Conservation (phyloP, 1,140 invertebrate species). For the Drosophila oshimai region DNA sequence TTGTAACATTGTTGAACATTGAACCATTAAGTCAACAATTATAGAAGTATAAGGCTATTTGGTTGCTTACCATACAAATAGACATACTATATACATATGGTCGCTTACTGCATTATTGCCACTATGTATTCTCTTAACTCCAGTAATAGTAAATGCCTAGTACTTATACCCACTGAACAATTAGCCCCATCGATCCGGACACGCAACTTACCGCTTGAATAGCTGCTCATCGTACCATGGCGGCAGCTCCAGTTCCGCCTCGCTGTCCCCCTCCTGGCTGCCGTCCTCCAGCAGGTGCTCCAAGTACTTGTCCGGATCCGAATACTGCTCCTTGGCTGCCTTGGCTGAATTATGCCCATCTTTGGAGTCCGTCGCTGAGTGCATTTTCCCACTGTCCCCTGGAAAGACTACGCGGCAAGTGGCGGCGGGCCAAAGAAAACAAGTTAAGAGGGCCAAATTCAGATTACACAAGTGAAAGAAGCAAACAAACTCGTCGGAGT, state of each 20-base stretch:
- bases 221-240: constrained; percentile 85
- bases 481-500: constrained; percentile 21
- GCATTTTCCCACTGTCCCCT: constrained; percentile 45
- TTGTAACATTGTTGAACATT: too few relatives aligned
- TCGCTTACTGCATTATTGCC: background rate
- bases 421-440: constrained; percentile 1
- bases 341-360: constrained; percentile 10
- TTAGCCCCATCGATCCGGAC: background rate
- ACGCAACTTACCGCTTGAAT: constrained; percentile 83
- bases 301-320: constrained; percentile 47
- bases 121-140: background rate
- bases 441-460: background rate
- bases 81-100: too few relatives aligned
- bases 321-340: background rate
- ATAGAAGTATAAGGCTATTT: too few relatives aligned
- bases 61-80: too few relatives aligned
- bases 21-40: too few relatives aligned
- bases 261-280: constrained; percentile 70
- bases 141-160: background rate
- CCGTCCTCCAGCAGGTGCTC: constrained; percentile 64
- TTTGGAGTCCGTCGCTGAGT: constrained; percentile 5
- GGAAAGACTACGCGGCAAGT: constrained; percentile 17
- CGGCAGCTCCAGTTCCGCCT: constrained; percentile 82
- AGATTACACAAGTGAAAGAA: constrained; percentile 14
- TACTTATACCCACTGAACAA: background rate